phyloP scores from a whole-genome alignment of 2,888 invertebrate species.

The Nephrotoma flavescens region DNA sequence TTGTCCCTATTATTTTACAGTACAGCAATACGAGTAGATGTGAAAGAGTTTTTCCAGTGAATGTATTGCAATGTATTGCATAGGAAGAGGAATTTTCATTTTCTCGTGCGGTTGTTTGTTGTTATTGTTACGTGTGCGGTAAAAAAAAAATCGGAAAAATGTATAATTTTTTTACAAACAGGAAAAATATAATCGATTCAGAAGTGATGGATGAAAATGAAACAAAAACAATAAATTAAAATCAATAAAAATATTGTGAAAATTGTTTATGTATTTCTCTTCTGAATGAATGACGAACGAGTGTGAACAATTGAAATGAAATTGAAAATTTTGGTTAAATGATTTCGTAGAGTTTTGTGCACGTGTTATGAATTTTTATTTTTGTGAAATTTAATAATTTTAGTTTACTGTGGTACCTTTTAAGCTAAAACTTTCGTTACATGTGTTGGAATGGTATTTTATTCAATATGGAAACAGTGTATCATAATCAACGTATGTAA shows the following conservation, averaged over 20 bases:
- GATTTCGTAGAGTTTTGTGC: neutral
- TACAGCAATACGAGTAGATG: neutral
- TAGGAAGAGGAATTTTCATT: neutral
- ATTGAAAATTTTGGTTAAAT: neutral
- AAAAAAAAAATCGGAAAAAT: neutral
- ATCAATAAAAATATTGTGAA: neutral
- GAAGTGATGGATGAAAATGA: neutral
- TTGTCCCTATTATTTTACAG: neutral
- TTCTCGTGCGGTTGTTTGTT: neutral
- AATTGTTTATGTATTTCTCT: neutral
- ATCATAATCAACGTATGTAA: neutral
- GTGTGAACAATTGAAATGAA: neutral
- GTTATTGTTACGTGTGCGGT: neutral
- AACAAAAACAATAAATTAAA: neutral
- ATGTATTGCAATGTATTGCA: neutral
- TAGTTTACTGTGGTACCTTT: neutral
- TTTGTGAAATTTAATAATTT: neutral
- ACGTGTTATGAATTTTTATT: neutral
- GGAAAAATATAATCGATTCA: neutral
- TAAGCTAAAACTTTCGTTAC: neutral
- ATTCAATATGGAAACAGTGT: neutral
- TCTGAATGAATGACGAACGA: neutral
- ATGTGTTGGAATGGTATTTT: neutral
- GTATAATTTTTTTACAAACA: neutral
- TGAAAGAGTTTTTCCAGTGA: neutral